A percentile compares a stretch with the other conserved stretches of the same genome.
These are phyloP conservation scores for Endotricha flammealis DNA, from an alignment of 2,888 invertebrate species.

Conservation along the genomic window DNA sequence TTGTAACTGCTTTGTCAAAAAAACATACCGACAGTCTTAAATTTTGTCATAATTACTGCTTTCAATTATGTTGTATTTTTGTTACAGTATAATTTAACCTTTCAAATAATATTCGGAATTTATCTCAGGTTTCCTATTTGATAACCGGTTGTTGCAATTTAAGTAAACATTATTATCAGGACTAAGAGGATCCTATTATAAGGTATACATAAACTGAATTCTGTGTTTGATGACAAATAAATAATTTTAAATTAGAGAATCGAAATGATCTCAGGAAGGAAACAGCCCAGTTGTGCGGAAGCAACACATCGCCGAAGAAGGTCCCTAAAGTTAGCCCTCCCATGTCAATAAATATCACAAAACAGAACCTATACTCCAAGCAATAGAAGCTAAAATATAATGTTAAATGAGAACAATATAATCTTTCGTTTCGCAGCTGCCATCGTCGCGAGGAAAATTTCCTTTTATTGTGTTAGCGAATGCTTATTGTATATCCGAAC, in stretches of 20 bases:
- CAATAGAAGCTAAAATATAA: conserved; percentile 45
- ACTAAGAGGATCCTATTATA: too few relatives aligned
- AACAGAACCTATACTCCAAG: conserved; percentile 30
- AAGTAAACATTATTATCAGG: too few relatives aligned
- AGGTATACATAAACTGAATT: too few relatives aligned
- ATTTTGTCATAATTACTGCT: too few relatives aligned
- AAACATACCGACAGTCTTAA: too few relatives aligned
- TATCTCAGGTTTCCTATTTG: too few relatives aligned
- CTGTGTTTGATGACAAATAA: background rate
- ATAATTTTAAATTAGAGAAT: background rate
- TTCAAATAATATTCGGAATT: too few relatives aligned
- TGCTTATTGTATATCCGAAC: conserved; percentile 66
- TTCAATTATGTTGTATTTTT: background rate
- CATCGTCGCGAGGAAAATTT: conserved; percentile 54
- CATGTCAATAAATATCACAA: conserved; percentile 32
- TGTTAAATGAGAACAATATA: conserved; percentile 34
- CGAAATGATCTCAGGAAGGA: conserved; percentile 34
- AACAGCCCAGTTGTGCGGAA: conserved; percentile 40
- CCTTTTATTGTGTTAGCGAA: conserved; percentile 69
- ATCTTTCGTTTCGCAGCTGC: conserved; percentile 45
- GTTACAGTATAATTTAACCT: background rate
- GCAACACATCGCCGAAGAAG: conserved; percentile 38
- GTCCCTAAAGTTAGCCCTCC: conserved; percentile 34
- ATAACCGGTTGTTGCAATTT: too few relatives aligned
- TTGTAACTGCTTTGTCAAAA: too few relatives aligned